Percentiles rank a stretch among this genome's conserved stretches.
Evolutionary conservation across 2,113 vertebrate genomes (phyloP).

Genomic region (Limnothrissa miodon): DNA sequence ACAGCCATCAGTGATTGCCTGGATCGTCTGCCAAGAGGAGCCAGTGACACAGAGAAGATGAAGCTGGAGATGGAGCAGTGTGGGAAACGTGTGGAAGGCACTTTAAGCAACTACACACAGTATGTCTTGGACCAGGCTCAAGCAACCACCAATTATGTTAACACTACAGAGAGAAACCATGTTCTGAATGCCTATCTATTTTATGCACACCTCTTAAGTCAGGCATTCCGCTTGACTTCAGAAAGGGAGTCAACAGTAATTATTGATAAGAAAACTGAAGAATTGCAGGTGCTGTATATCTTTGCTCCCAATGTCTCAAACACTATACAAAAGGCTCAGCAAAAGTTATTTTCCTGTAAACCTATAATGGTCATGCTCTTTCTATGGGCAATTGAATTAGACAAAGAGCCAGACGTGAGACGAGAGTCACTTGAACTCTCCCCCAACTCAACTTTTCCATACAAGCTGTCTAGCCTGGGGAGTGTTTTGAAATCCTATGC

Average conservation of each 20-base stretch:
- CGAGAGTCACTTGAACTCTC: too few relatives aligned
- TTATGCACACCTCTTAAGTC: not conserved
- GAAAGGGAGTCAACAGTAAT: not conserved
- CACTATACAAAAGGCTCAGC: not conserved
- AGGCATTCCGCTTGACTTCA: not conserved
- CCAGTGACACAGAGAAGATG: not conserved
- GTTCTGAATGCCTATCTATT: not conserved
- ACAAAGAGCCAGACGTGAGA: too few relatives aligned
- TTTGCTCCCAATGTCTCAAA: not conserved
- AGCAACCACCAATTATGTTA: not conserved
- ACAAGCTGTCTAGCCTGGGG: too few relatives aligned
- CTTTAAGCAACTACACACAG: not conserved
- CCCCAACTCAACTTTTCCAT: too few relatives aligned
- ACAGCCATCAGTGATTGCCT: not conserved
- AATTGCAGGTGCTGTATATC: not conserved
- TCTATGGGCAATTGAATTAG: too few relatives aligned
- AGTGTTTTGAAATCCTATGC: too few relatives aligned
- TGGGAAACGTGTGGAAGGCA: not conserved
- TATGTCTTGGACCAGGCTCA: not conserved
- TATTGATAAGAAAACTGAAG: not conserved
- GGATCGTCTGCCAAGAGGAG: not conserved
- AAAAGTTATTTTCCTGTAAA: too few relatives aligned
- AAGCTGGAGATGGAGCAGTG: not conserved
- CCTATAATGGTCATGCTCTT: too few relatives aligned
- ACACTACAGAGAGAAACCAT: not conserved